A percentile compares a stretch with the other conserved stretches of the same genome.
phyloP scores from a whole-genome alignment of 2,797 vertebrate genomes.

The Diglossa cyanea region DNA sequence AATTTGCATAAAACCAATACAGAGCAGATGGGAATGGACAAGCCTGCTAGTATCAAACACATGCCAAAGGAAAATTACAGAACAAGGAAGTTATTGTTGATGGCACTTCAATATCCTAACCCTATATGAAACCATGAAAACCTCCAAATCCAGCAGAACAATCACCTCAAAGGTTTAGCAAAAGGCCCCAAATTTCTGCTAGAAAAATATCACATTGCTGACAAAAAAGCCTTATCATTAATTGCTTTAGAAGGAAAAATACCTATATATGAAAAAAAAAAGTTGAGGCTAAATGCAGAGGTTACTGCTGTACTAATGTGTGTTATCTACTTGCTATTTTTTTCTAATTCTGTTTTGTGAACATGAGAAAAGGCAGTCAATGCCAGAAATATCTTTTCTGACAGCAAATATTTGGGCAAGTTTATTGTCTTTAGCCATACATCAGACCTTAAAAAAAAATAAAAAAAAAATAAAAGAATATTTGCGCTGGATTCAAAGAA shows the following conservation, averaged over 20 bases:
- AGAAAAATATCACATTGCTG: constrained; percentile 24
- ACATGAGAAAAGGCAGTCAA: background rate
- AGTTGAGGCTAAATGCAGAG: background rate
- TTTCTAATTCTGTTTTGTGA: background rate
- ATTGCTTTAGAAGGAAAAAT: background rate
- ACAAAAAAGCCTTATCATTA: constrained; percentile 25
- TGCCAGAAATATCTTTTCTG: background rate
- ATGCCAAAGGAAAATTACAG: constrained; percentile 57
- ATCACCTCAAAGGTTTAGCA: background rate
- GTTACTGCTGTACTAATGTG: background rate
- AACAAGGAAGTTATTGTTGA: constrained; percentile 64
- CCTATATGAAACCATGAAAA: constrained; percentile 24
- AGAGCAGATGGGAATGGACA: constrained; percentile 60
- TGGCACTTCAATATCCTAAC: background rate
- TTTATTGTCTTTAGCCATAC: background rate
- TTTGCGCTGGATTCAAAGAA: background rate
- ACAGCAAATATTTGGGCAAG: background rate
- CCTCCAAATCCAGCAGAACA: constrained; percentile 28
- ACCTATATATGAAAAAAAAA: background rate
- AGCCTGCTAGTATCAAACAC: constrained; percentile 53
- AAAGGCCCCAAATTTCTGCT: background rate
- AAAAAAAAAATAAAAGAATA: background rate
- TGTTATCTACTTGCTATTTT: background rate
- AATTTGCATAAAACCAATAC: constrained; percentile 67
- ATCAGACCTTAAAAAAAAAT: rapidly evolving